These are phyloP conservation scores for Zoroaster sp. DNA, from an alignment of 53 echinoderm and acorn worm species.

Conservation along the genomic window DNA sequence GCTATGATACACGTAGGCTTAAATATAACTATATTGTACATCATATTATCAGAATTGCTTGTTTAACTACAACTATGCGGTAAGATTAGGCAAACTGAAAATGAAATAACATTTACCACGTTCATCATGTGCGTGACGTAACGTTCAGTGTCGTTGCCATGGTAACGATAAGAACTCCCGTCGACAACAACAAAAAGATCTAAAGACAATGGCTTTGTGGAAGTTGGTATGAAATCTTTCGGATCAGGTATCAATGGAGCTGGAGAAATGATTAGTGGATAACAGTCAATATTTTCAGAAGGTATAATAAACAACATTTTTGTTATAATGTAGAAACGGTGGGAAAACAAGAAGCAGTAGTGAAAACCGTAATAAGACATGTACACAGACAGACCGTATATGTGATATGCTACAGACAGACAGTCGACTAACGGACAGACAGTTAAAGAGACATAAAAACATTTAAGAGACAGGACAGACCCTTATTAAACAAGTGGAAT, in stretches of 20 bases:
- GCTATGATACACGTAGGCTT: background rate
- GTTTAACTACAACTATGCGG: background rate
- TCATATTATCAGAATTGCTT: background rate
- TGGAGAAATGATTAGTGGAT: background rate
- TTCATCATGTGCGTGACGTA: constrained; percentile 66
- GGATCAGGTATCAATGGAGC: background rate
- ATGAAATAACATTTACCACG: constrained; percentile 63
- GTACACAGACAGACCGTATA: too few relatives aligned
- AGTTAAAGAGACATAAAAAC: too few relatives aligned
- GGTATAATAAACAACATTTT: too few relatives aligned
- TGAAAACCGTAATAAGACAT: too few relatives aligned
- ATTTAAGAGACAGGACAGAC: too few relatives aligned
- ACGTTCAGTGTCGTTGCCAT: constrained; percentile 72
- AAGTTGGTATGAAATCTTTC: background rate
- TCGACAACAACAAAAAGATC: constrained; percentile 64
- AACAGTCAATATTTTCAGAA: too few relatives aligned
- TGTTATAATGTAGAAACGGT: too few relatives aligned
- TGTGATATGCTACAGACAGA: too few relatives aligned
- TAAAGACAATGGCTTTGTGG: constrained; percentile 31
- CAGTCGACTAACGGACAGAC: too few relatives aligned
- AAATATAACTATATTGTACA: background rate
- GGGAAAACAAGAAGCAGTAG: too few relatives aligned
- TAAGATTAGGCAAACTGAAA: too few relatives aligned
- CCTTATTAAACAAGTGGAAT: too few relatives aligned
- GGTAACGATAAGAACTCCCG: constrained; percentile 51